Percentiles rank a stretch among this genome's conserved stretches.
Evolutionary conservation across 2,113 vertebrate genomes (phyloP).

Genomic region (Lepidothrix coronata): DNA sequence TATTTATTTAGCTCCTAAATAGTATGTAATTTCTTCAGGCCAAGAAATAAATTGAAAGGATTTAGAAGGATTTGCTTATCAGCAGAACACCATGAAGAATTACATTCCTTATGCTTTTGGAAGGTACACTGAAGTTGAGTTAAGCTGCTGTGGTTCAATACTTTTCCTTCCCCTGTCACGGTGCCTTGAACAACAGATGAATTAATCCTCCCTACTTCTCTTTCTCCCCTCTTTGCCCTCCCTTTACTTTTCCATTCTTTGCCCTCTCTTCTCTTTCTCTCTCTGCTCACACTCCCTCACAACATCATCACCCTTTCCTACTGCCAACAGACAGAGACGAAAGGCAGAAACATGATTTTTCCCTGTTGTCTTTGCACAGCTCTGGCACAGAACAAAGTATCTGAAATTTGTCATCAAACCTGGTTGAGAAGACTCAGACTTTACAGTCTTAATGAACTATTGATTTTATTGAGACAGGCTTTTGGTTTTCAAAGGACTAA

Average conservation of each 20-base stretch:
- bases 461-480: conserved; percentile 25
- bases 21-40: conserved; percentile 80
- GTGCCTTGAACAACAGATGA: conserved; percentile 71
- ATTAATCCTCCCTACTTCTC: conserved; percentile 67
- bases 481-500: conserved; percentile 51
- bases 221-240: conserved; percentile 24
- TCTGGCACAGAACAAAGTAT: not conserved
- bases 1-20: conserved; percentile 71
- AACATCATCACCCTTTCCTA: conserved; percentile 17
- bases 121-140: conserved; percentile 78
- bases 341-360: conserved; percentile 21
- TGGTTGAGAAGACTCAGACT: conserved; percentile 21
- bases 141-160: conserved; percentile 83
- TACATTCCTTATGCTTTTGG: conserved; percentile 76
- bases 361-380: conserved; percentile 16
- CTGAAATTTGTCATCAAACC: conserved; percentile 28
- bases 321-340: conserved; percentile 54
- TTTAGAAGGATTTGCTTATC: conserved; percentile 88
- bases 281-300: not conserved
- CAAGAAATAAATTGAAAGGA: conserved; percentile 86
- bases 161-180: conserved; percentile 75
- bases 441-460: conserved; percentile 65
- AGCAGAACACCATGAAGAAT: conserved; percentile 77
- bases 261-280: not conserved
- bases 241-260: not conserved